Percentiles rank a stretch among this genome's conserved stretches.
Conservation (phyloP, 2,888 invertebrate species). For the Hirtodrosophila duncani region DNA sequence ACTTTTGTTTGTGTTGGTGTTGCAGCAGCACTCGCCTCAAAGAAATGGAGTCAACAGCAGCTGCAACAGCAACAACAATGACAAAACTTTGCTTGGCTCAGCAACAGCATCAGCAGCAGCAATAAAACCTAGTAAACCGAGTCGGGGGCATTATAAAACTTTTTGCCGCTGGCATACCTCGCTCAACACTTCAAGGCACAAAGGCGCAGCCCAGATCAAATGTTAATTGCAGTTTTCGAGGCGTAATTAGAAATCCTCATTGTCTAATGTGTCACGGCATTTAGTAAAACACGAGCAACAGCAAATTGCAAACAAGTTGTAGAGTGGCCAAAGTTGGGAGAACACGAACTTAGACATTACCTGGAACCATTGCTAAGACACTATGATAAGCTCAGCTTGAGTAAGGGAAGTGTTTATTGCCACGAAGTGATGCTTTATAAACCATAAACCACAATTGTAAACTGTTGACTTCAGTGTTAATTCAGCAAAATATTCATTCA, state of each 20-base stretch:
- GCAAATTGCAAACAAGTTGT: too few relatives aligned
- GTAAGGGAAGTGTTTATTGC: too few relatives aligned
- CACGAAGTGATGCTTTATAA: too few relatives aligned
- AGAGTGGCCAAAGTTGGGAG: too few relatives aligned
- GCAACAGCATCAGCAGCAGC: background rate
- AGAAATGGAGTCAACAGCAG: constrained; percentile 64
- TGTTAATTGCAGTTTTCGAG: constrained; percentile 67
- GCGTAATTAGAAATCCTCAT: constrained; percentile 65
- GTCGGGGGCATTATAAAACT: constrained; percentile 62
- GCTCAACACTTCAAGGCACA: constrained; percentile 64
- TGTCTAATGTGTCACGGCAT: constrained; percentile 70
- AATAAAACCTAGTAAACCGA: constrained; percentile 10
- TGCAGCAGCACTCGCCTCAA: constrained; percentile 42
- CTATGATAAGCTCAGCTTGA: too few relatives aligned
- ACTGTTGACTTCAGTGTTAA: too few relatives aligned
- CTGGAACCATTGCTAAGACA: too few relatives aligned
- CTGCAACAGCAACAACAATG: constrained; percentile 42
- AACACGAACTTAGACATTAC: too few relatives aligned
- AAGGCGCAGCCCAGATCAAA: constrained; percentile 46
- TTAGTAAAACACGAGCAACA: constrained; percentile 50
- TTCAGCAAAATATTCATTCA: too few relatives aligned
- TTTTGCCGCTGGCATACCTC: constrained; percentile 58
- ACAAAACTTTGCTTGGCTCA: constrained; percentile 38
- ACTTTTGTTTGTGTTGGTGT: constrained; percentile 63
- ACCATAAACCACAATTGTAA: too few relatives aligned